A percentile compares a stretch with the other conserved stretches of the same genome.
Conservation (phyloP, 2,888 invertebrate genomes). For the Drymonia ruficornis region DNA sequence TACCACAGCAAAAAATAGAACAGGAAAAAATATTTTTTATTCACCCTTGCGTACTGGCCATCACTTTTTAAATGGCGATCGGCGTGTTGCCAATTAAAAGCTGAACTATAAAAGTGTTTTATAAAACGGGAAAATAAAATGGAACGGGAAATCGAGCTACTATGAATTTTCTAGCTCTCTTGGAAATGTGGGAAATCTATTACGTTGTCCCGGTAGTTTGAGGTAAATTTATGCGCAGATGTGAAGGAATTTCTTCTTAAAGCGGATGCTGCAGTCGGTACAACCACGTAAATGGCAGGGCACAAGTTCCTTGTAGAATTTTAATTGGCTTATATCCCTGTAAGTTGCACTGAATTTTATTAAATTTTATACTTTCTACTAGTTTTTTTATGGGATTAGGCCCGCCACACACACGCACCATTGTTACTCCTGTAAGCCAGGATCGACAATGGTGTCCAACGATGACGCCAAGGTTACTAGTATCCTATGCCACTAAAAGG, state of each 20-base stretch:
- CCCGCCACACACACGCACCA: too few relatives aligned
- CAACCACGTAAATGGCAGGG: not conserved
- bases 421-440: too few relatives aligned
- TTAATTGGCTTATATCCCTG: conserved; percentile 5
- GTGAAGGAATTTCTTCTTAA: conserved; percentile 25
- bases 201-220: conserved; percentile 15
- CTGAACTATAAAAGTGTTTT: conserved; percentile 7
- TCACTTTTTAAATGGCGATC: conserved; percentile 24
- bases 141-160: conserved; percentile 20
- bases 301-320: not conserved
- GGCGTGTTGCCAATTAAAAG: conserved; percentile 30
- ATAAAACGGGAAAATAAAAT: conserved; percentile 17
- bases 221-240: conserved; percentile 28
- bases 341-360: too few relatives aligned
- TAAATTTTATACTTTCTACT: too few relatives aligned
- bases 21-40: conserved; percentile 7
- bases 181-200: conserved; percentile 27
- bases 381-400: too few relatives aligned
- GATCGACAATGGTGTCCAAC: too few relatives aligned
- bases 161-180: conserved; percentile 19
- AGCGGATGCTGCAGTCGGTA: conserved; percentile 13
- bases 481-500: too few relatives aligned
- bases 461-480: too few relatives aligned
- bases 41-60: conserved; percentile 19
- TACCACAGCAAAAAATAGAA: conserved; percentile 10